Evolutionary conservation across 2,888 invertebrate genomes (phyloP), one percentile per base, ranked within the genome.

Genomic region (Drosophila paranaensis): DNA sequence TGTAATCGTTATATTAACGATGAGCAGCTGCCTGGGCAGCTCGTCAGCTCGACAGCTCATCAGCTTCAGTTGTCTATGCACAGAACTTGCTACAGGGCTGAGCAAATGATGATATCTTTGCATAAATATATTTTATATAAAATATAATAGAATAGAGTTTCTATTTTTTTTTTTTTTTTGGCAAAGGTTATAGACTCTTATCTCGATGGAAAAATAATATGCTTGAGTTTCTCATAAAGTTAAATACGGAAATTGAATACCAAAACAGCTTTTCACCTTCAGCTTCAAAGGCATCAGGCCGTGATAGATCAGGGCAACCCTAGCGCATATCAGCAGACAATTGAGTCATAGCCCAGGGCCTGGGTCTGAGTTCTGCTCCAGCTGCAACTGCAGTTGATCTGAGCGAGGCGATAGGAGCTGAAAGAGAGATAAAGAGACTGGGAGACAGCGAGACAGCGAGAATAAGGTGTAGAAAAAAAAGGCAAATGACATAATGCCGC

Each of bases 401-500:
- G 43, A 37, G 13, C 35, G 27, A 39, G 62, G 53, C 57, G 87
- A 83, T 87, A 82, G 77, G 60, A 60, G 35, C 53, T 48, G 43
- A 45, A 25, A 20, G 40, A 42, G 40, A 61, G 56, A 37, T 37
- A 50, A 25, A 30, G 53, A 27, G 43, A 45, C 25, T 51, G 46
- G 50, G 50, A 20, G 16, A 33, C 50, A 57, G 60, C 62, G 2
- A 14, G 25, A 37, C 5, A 27, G 27, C 4, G 27, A 27, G 27
- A 27, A 3, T 42, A 75, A 87, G 82, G 87, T 86, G 84, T 74
- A 82, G 81, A 79, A 73, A 80, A 85, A 85, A 37, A n/a, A 37
- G 37, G 71, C 76, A 83, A 87, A 88, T 90, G 89, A 90, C 89
- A 90, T 86, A 89, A 89, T 85, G 86, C 86, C 72, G 79, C 84